These are phyloP conservation scores for Cantharis nigra DNA, from an alignment of 2,888 invertebrate species.

Conservation along the genomic window DNA sequence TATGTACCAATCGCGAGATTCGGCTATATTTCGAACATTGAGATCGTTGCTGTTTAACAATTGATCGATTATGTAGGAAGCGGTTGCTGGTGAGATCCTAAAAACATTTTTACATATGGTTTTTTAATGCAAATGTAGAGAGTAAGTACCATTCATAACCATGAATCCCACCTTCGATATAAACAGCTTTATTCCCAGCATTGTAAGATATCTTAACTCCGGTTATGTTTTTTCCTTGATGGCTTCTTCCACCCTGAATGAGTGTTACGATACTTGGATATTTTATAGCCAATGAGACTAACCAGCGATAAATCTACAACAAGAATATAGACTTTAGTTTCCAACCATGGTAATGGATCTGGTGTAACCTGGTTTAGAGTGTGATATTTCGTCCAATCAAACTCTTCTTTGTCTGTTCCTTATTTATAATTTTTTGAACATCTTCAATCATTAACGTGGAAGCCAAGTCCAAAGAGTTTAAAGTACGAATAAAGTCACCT, in stretches of 20 bases:
- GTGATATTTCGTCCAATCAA: background rate
- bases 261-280: background rate
- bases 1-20: constrained; percentile 75
- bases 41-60: constrained; percentile 65
- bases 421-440: constrained; percentile 58
- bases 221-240: background rate
- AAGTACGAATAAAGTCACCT: constrained; percentile 51
- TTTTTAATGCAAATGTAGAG: background rate
- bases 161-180: background rate
- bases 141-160: background rate
- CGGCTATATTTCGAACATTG: constrained; percentile 62
- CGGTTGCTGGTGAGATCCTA: constrained; percentile 39
- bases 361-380: too few relatives aligned
- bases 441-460: constrained; percentile 39
- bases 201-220: background rate
- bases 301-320: background rate
- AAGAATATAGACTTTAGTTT: too few relatives aligned
- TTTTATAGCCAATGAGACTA: background rate
- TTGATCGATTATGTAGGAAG: constrained; percentile 65
- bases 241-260: background rate
- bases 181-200: background rate
- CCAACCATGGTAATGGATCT: too few relatives aligned
- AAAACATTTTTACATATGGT: background rate
- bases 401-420: background rate
- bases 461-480: constrained; percentile 31